Evolutionary conservation across 2,113 vertebrate species (phyloP), one percentile per base, ranked within the genome.

Genomic region (Aramus guarauna): DNA sequence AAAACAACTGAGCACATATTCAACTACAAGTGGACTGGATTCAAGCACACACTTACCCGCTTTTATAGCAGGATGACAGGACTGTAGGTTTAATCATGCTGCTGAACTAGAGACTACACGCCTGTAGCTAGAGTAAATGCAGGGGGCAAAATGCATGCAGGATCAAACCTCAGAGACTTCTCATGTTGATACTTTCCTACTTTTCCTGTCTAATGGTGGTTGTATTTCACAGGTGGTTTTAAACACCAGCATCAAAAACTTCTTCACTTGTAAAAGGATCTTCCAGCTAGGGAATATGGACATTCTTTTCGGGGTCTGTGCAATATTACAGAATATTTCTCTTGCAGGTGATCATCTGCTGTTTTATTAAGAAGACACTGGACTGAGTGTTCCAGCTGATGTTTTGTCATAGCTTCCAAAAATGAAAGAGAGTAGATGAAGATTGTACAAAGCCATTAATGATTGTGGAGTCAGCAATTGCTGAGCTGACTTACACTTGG

Each of bases 351-450:
- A 71, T 39, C 34, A 56, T 43, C 66, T n/a, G 11, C 66, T 76
- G 6, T 11, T 32, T 90, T 45, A 50, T 73, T 50, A 62, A 75
- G 74, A 55, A 76, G 88, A 48, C 1, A 2, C 53, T 79, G 85
- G 30, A 37, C 53, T 58, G 41, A 68, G 63, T 62, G 75, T 80
- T 91, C 71, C 83, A 85, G 43, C 19, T 56, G 48, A 43, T 55
- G 63, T 95, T 93, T 76, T 75, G 52, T 82, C 62, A 77, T 5
- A 7, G 67, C 83, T 95, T 96, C 79, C 73, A 73, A 93, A 93
- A 93, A 92, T 58, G 93, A 93, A 91, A 80, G 45, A 66, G 88
- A 85, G n/a, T 68, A 80, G 74, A 69, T 52, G 45, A 92, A 96
- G 59, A 84, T 39, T 83, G 78, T 48, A 78, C 2, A 3, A 93